These are phyloP conservation scores for Apaloderma vittatum DNA, from an alignment of 2,113 vertebrate species.

Conservation along the genomic window DNA sequence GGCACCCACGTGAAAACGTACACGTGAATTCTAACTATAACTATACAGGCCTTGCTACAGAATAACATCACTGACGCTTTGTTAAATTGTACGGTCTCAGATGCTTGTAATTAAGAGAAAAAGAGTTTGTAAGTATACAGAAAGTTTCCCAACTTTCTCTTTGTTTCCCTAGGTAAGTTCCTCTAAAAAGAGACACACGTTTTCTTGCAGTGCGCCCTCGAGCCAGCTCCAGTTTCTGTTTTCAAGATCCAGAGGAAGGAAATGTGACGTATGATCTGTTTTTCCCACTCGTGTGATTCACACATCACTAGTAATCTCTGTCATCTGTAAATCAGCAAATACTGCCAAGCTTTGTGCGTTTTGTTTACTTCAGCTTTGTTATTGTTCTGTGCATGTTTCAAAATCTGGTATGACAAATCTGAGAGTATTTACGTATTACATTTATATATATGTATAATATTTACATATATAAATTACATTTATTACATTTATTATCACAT, in stretches of 20 bases:
- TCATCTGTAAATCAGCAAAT: not conserved
- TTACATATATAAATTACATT: not conserved
- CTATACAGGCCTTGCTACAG: not conserved
- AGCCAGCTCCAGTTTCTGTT: not conserved
- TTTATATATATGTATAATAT: not conserved
- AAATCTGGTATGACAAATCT: not conserved
- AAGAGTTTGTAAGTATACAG: not conserved
- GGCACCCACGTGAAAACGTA: accelerated
- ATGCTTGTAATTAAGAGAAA: not conserved
- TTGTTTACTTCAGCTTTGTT: not conserved
- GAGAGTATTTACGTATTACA: not conserved
- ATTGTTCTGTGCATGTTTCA: not conserved
- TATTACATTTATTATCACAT: not conserved
- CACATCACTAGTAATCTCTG: not conserved
- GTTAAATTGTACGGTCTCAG: not conserved
- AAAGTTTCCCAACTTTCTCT: not conserved
- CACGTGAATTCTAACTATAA: not conserved
- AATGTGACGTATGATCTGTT: not conserved
- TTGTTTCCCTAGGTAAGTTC: not conserved
- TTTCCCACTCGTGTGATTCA: not conserved
- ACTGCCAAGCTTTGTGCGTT: not conserved
- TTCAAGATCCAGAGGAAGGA: not conserved
- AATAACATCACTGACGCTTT: not conserved
- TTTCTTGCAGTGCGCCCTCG: not conserved
- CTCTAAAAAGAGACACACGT: not conserved